Base-by-base conservation (phyloP, 2,888 invertebrate species). In the Phyllotreta cruciferae region DNA sequence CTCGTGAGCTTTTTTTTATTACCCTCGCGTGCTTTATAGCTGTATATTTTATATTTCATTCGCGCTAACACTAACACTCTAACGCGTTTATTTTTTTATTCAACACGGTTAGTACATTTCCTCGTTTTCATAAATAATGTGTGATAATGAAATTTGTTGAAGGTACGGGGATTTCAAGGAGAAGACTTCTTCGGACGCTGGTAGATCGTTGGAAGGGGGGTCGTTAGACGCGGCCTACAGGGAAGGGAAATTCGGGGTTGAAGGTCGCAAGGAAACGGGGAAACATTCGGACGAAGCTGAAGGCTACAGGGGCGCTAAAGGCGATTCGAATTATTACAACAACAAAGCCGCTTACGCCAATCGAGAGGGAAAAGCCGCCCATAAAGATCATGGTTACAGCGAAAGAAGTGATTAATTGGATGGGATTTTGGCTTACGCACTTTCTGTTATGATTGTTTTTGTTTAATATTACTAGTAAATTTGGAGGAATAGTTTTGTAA, bases 231-330 rank as follows among this genome's bases (percentile, higher is more conserved):
- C 85, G 1, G 87, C 80, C 1, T 83, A 82, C 70, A 82, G 85
- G 52, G 83, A 84, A 57, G 83, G 80, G 8, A 82, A 83, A 39
- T 83, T 82, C 45, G 86, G 86, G 0, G 85, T 85, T 68, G 82
- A 85, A 70, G 90, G 87, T 0, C 82, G 80, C 70, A 82, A 82
- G 71, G 84, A 86, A 65, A 85, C 87, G 56, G 89, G 88, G 0
- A 62, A 68, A 38, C 71, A 66, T 56, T 57, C 68, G 1, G 73
- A 73, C 9, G 81, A 80, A 36, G 83, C 85, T 66, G 81, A 82
- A 44, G 87, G 85, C 6, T 85, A 87, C 77, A 83, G 84, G 45
- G 83, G 83, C 13, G 84, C 86, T 66, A 82, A 85, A 69, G 88
- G 87, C 0, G 80, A 84, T 41, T 84, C 86, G 8, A 83, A 82